Evolutionary conservation across 2,888 invertebrate species (phyloP), one percentile per base, ranked within the genome.

Genomic region (Eupelmus urozonus): DNA sequence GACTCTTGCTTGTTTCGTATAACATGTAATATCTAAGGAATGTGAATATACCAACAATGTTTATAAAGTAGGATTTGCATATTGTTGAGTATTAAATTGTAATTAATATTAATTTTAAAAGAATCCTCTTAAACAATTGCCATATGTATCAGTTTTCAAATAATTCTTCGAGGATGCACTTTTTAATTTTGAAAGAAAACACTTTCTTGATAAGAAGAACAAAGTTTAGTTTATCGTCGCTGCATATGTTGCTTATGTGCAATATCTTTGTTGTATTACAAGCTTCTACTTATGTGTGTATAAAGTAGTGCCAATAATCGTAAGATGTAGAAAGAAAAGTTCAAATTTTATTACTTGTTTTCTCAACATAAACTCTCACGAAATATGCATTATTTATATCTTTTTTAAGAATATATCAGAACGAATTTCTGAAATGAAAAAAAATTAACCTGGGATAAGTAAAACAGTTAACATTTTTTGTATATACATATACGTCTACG

Each of bases 1-100:
- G 60, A 67, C 65, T 80, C 80, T 74, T 71, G 27, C 76, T 73
- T 65, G 57, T 76, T 76, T 70, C 70, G 66, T 66, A 16, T 76
- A 66, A n/a, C 5, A 45, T 49, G 53, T 53, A 71, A 62, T 71
- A 79, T 75, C 71, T 72, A 67, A 62, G 1, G 57, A 73, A 73
- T 76, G 73, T 76, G 69, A 70, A 76, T 72, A 73, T 34, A 71
- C 59, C 34, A 57, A 57, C 27, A 42, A 60, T 63, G 34, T 74
- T 59, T 18, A 20, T 71, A 67, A 67, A 60, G 57, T 69, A 62
- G 51, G 23, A 53, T 65, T 71, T 62, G 40, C 34, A 59, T 40
- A 18, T 73, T 74, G 59, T 70, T 80, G 62, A 72, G 60, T 79
- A 65, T 70, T 57, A 69, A 62, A 72, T 66, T 55, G 42, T 71